These are phyloP conservation scores for Megalurothrips usitatus DNA, from an alignment of 2,888 invertebrate species.

Conservation along the genomic window DNA sequence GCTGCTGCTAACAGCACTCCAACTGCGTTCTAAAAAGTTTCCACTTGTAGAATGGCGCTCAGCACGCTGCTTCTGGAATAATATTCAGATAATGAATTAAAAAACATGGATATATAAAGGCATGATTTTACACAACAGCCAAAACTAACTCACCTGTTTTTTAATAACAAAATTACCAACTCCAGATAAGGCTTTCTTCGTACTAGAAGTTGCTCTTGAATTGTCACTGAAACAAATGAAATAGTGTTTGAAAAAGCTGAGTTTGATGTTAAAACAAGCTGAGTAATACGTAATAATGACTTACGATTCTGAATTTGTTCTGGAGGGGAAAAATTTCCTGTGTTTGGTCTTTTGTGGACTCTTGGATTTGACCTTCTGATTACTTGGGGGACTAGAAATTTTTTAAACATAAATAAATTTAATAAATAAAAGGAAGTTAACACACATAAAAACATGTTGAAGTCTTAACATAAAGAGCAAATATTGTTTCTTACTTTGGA, in stretches of 20 bases:
- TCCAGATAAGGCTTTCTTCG: neutral
- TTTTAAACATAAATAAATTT: slow-evolving; percentile 33
- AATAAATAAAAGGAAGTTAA: too few species aligned
- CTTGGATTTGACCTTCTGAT: slow-evolving; percentile 41
- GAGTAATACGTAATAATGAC: slow-evolving; percentile 35
- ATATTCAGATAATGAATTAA: neutral
- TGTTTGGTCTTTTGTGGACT: slow-evolving; percentile 39
- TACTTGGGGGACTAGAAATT: slow-evolving; percentile 38
- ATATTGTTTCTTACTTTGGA: slow-evolving; percentile 52
- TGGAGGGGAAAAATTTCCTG: slow-evolving; percentile 41
- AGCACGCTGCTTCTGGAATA: slow-evolving; percentile 40
- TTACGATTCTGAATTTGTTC: slow-evolving; percentile 42
- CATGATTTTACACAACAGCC: slow-evolving; percentile 19
- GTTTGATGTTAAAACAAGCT: slow-evolving; percentile 35
- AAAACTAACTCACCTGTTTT: slow-evolving; percentile 23
- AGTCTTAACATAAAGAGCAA: neutral
- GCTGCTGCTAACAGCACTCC: slow-evolving; percentile 30
- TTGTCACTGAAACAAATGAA: neutral
- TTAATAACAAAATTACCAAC: slow-evolving; percentile 11
- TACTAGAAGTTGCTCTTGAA: neutral
- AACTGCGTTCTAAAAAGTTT: slow-evolving; percentile 30
- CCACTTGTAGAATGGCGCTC: slow-evolving; percentile 35
- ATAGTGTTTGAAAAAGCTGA: slow-evolving; percentile 31
- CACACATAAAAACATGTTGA: neutral
- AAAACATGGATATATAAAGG: neutral